These are phyloP conservation scores for Cyclura pinguis DNA, from an alignment of 2,797 vertebrate genomes.

Conservation along the genomic window DNA sequence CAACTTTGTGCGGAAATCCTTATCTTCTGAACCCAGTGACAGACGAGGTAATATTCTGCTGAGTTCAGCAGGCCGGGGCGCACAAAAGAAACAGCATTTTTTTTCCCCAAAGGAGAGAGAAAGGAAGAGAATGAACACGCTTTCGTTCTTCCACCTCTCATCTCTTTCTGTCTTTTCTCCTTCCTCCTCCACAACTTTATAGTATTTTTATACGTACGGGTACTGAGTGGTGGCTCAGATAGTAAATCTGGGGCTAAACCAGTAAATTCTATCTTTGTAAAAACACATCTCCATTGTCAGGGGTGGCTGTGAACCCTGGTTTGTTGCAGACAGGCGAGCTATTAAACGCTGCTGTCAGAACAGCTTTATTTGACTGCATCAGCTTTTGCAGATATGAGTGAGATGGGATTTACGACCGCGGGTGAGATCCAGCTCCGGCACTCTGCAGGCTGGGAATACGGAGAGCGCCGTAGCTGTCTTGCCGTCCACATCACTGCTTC, in stretches of 20 bases:
- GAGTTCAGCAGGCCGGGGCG: not conserved
- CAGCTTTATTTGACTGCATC: conserved; percentile 71
- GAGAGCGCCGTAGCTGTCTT: not conserved
- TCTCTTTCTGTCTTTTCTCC: not conserved
- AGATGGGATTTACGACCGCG: conserved; percentile 52
- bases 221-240: conserved; percentile 45
- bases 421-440: conserved; percentile 40
- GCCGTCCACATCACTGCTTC: fast-evolving
- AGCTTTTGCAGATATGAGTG: conserved; percentile 50
- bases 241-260: conserved; percentile 64
- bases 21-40: not conserved
- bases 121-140: not conserved
- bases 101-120: not conserved
- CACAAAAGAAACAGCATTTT: conserved; percentile 28
- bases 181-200: not conserved
- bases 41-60: not conserved
- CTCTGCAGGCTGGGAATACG: not conserved
- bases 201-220: conserved; percentile 10
- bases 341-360: conserved; percentile 76
- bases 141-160: not conserved
- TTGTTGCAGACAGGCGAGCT: conserved; percentile 60
- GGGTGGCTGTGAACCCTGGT: conserved; percentile 35
- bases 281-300: conserved; percentile 60
- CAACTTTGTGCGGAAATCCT: not conserved
- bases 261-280: conserved; percentile 68